phyloP scores from a whole-genome alignment of 2,797 vertebrate species.

The Anomalospiza imberbis region DNA sequence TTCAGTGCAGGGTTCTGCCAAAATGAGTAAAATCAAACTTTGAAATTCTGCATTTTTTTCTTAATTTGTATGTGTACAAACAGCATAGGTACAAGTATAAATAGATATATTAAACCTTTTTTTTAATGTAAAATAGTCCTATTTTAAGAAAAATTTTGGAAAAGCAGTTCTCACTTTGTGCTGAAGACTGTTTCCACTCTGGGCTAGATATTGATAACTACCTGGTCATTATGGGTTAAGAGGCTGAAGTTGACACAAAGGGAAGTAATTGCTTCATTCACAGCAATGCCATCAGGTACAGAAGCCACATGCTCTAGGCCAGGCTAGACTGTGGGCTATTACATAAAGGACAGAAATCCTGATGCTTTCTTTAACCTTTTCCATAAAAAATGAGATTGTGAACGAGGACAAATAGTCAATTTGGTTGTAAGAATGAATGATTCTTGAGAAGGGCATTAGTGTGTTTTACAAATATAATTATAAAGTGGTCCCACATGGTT shows the following conservation, averaged over 20 bases:
- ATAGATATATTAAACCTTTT: not conserved
- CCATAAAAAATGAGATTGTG: not conserved
- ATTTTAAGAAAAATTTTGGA: not conserved
- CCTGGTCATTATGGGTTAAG: not conserved
- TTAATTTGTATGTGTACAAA: not conserved
- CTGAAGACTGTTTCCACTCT: not conserved
- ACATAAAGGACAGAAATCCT: not conserved
- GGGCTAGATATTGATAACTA: not conserved
- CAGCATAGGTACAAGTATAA: not conserved
- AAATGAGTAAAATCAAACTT: not conserved
- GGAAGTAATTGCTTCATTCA: fast-evolving
- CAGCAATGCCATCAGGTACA: not conserved
- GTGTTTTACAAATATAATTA: not conserved
- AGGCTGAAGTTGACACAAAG: not conserved
- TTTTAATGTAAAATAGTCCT: not conserved
- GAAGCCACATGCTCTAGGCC: not conserved
- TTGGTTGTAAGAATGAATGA: not conserved
- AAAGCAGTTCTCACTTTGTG: not conserved
- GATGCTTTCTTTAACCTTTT: not conserved
- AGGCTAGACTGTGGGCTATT: not conserved
- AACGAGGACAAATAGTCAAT: not conserved
- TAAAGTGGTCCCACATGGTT: not conserved
- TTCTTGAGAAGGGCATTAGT: not conserved
- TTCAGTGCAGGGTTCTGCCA: not conserved
- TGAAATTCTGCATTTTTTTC: not conserved